phyloP scores from a whole-genome alignment of 2,797 vertebrate species.

The Todus mexicanus region DNA sequence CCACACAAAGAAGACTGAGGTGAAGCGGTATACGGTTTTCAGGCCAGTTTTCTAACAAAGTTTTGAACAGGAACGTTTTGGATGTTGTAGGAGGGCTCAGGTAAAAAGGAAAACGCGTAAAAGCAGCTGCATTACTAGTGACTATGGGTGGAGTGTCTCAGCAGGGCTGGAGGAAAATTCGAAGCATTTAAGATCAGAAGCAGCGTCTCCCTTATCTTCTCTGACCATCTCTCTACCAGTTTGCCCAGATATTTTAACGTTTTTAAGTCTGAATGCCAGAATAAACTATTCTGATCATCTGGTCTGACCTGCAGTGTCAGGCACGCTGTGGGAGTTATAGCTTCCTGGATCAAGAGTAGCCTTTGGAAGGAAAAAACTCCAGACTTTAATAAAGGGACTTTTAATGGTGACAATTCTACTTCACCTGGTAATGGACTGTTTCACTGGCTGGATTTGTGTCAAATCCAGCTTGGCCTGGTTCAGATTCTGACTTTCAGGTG shows the following conservation, averaged over 20 bases:
- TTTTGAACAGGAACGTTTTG: neutral
- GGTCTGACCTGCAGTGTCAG: neutral
- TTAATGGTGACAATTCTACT: neutral
- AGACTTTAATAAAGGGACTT: neutral
- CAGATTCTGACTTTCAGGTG: neutral
- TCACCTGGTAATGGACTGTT: neutral
- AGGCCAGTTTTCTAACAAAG: neutral
- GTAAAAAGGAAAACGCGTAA: neutral
- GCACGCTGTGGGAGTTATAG: neutral
- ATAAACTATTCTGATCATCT: neutral
- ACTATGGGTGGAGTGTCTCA: neutral
- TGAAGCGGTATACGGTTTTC: neutral
- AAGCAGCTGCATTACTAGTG: neutral
- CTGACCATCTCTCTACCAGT: neutral
- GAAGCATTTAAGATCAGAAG: neutral
- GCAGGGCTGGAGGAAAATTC: neutral
- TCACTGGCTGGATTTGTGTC: neutral
- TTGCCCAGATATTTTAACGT: neutral
- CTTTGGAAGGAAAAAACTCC: neutral
- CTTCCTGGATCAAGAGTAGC: neutral
- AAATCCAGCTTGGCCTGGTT: neutral
- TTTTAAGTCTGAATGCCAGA: neutral
- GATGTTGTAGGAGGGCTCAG: neutral
- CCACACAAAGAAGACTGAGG: fast-evolving
- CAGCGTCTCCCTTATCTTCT: neutral